Evolutionary conservation across 2,888 invertebrate species (phyloP).

Genomic region (Bellardia pandia): DNA sequence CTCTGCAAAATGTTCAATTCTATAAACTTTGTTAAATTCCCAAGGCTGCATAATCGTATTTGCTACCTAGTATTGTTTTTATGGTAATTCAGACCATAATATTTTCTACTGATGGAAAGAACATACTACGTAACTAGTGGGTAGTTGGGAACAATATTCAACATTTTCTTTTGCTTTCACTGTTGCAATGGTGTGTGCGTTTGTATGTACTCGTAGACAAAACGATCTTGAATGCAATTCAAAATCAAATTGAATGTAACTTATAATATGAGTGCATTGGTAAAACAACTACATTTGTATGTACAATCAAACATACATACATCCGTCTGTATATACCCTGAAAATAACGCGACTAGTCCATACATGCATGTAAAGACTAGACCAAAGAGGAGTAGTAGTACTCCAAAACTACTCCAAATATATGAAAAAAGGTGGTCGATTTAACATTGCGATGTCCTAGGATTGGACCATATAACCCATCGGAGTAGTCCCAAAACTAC

Average conservation of each 20-base stretch:
- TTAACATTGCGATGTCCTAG: no score
- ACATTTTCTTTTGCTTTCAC: not conserved
- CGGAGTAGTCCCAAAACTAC: no score
- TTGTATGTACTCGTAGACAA: not conserved
- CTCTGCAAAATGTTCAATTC: conserved; percentile 19
- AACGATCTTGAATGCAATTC: conserved; percentile 8
- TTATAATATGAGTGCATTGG: conserved; percentile 12
- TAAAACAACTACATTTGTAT: conserved; percentile 2
- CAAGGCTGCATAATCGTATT: conserved; percentile 45
- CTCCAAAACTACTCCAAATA: no score
- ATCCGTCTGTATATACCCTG: no score
- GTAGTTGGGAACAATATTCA: not conserved
- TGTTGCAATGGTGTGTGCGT: not conserved
- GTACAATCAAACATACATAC: not conserved
- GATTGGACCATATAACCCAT: no score
- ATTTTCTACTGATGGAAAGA: conserved; percentile 25
- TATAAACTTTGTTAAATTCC: conserved; percentile 37
- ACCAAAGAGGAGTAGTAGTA: no score
- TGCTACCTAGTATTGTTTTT: conserved; percentile 54
- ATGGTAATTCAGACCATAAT: conserved; percentile 48
- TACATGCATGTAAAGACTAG: no score
- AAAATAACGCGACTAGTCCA: no score
- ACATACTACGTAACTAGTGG: not conserved
- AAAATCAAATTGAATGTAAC: conserved; percentile 43
- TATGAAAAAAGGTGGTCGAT: no score